Evolutionary conservation across 2,797 vertebrate species (phyloP).

Genomic region (Lagodon rhomboides): DNA sequence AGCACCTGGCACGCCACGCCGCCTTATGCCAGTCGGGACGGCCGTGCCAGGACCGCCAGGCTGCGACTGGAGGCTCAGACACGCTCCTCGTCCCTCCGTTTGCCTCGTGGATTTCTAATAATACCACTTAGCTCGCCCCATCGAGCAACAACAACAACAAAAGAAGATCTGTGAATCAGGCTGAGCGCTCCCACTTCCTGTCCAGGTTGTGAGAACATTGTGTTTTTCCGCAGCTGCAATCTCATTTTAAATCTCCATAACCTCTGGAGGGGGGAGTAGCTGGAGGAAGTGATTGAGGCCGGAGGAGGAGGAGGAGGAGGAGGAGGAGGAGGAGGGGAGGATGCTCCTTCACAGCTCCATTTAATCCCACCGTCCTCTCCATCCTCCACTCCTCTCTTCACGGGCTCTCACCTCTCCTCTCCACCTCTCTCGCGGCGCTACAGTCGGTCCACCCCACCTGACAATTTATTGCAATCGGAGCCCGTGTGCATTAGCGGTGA

Average conservation of each 20-base stretch:
- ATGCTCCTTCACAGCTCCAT: slow-evolving; percentile 42
- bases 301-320: slow-evolving; percentile 5
- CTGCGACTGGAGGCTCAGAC: slow-evolving; percentile 51
- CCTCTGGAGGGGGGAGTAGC: slow-evolving; percentile 18
- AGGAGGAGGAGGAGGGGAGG: background rate
- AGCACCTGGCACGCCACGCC: slow-evolving; percentile 79
- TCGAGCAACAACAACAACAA: slow-evolving; percentile 24
- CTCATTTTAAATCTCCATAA: slow-evolving; percentile 58
- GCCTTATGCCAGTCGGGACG: slow-evolving; percentile 69
- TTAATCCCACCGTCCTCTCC: slow-evolving; percentile 59
- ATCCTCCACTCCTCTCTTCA: slow-evolving; percentile 23
- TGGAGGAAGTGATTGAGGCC: background rate
- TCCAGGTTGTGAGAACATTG: slow-evolving; percentile 10
- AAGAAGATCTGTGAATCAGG: slow-evolving; percentile 16
- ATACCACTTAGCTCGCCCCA: slow-evolving; percentile 20
- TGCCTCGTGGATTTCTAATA: slow-evolving; percentile 51
- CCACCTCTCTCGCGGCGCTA: slow-evolving; percentile 19
- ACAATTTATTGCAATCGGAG: slow-evolving; percentile 9
- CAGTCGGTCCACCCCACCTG: background rate
- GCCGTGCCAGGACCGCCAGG: slow-evolving; percentile 63
- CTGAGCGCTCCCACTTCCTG: slow-evolving; percentile 11
- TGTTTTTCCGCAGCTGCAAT: slow-evolving; percentile 28
- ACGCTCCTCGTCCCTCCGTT: slow-evolving; percentile 36
- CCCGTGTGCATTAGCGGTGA: background rate
- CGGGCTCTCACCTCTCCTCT: slow-evolving; percentile 23